Percentiles rank a stretch among this genome's conserved stretches.
These are phyloP conservation scores for Diplolepis rosae DNA, from an alignment of 2,888 invertebrate species.

Conservation along the genomic window DNA sequence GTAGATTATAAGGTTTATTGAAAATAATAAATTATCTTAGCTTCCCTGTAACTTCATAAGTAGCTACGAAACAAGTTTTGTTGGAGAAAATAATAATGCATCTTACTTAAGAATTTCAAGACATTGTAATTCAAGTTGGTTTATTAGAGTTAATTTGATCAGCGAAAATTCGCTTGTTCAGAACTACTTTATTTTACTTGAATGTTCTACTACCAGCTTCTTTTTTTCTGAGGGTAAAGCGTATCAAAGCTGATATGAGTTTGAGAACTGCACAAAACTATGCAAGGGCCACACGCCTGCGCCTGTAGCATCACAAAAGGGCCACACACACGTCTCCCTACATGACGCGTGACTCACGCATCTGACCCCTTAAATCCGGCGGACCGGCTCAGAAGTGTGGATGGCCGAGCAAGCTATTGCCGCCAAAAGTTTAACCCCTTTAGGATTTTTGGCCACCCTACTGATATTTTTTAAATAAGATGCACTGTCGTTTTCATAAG, in stretches of 20 bases:
- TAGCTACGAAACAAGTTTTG: too few species aligned
- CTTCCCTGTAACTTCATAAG: too few species aligned
- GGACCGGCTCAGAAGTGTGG: constrained; percentile 39
- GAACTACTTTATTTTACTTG: too few species aligned
- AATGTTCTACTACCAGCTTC: not conserved
- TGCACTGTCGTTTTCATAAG: not conserved
- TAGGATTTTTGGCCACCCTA: constrained; percentile 38
- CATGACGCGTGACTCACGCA: constrained; percentile 64
- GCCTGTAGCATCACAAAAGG: constrained; percentile 57
- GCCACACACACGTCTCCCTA: constrained; percentile 58
- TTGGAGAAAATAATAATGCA: too few species aligned
- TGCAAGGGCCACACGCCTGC: constrained; percentile 33
- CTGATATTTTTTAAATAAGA: too few species aligned
- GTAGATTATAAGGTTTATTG: too few species aligned
- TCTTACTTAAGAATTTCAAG: too few species aligned
- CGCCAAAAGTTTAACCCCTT: constrained; percentile 45
- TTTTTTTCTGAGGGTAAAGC: not conserved
- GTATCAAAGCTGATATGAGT: not conserved
- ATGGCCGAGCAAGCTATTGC: constrained; percentile 45
- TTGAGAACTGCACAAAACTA: not conserved
- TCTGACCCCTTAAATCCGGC: constrained; percentile 54
- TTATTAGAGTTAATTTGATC: too few species aligned
- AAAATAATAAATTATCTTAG: too few species aligned
- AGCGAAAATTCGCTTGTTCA: too few species aligned
- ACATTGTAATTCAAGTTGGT: too few species aligned